A percentile compares a stretch with the other conserved stretches of the same genome.
Evolutionary conservation across 2,113 vertebrate species (phyloP).

Genomic region (Pollimyrus isidori): DNA sequence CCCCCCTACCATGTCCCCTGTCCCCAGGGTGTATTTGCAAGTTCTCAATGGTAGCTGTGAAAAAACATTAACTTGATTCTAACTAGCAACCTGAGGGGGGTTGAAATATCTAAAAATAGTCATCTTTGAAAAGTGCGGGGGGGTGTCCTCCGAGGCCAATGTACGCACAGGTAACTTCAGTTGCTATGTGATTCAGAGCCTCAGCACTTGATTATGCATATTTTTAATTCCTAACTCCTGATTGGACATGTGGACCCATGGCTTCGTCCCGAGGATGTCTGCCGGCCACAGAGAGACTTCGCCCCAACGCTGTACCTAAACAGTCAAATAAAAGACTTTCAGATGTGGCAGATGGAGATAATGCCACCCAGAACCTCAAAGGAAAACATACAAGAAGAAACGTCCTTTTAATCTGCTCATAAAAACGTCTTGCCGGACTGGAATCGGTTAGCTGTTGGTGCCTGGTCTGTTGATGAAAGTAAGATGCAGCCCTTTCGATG

Average conservation of each 20-base stretch:
- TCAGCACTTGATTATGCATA: neutral
- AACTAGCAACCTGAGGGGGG: neutral
- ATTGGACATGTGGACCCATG: neutral
- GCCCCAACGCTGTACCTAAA: neutral
- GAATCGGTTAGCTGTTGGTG: constrained; percentile 14
- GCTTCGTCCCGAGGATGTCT: neutral
- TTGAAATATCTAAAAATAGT: neutral
- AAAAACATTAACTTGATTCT: neutral
- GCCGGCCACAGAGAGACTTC: neutral
- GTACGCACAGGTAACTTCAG: neutral
- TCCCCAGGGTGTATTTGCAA: neutral
- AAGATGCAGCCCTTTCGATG: constrained; percentile 13
- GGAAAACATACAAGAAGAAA: constrained; percentile 8
- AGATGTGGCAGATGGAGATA: neutral
- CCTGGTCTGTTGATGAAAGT: constrained; percentile 17
- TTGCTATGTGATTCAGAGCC: constrained; percentile 16
- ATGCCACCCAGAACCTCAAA: neutral
- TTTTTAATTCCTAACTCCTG: neutral
- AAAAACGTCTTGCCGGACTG: neutral
- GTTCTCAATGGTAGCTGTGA: neutral
- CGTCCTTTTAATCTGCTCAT: constrained; percentile 4
- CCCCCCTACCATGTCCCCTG: neutral
- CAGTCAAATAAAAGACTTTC: neutral
- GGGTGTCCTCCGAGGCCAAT: neutral
- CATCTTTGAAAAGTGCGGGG: neutral